Base-by-base conservation (phyloP, 2,888 invertebrate species). In the Diplazon laetatorius region DNA sequence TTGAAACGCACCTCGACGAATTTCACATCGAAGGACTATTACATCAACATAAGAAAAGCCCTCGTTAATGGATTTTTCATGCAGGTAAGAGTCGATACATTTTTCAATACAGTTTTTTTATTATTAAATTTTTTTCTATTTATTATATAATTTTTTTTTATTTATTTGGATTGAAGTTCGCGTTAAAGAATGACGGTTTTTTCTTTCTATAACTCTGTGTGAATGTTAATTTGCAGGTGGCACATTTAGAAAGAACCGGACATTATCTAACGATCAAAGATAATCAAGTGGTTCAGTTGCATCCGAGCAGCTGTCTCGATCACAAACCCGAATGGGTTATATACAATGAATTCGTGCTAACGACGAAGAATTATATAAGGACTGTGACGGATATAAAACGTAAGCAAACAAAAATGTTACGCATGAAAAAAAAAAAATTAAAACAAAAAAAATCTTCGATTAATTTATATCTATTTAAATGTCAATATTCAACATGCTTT, bases 261-360 rank as follows among this genome's bases (percentile, higher is more conserved):
- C 98, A 99, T 92, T 99, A 99, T 91, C 93, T 99, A 82, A 99
- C 99, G 1, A 98, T 99, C 82, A 99, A 99, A 91, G 99, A 99
- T 92, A 99, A 99, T 93, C 99, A 99, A 92, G 95, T 98, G 80
- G 99, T 99, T 0, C 99, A 99, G 91, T 93, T 99, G 48, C 99
- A 99, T 92, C 99, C 99, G 0, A 99, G 99, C 83, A 99, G 99
- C 8, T 99, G 99, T 89, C 94, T 99, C 73, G 99, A 99, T 92
- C 99, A 99, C 92, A 99, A 99, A 91, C 99, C 99, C 0, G 99
- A 99, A 92, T 99, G 99, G 99, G 99, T 99, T 46, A 96, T 99
- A 77, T 99, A 99, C 92, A 99, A 99, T 92, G 99, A 99, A 93
- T 99, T 99, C 90, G 99, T 99, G 59, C 93, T 99, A 83, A 99